Base-by-base conservation (phyloP, 2,113 vertebrate species). In the Willisornis vidua region DNA sequence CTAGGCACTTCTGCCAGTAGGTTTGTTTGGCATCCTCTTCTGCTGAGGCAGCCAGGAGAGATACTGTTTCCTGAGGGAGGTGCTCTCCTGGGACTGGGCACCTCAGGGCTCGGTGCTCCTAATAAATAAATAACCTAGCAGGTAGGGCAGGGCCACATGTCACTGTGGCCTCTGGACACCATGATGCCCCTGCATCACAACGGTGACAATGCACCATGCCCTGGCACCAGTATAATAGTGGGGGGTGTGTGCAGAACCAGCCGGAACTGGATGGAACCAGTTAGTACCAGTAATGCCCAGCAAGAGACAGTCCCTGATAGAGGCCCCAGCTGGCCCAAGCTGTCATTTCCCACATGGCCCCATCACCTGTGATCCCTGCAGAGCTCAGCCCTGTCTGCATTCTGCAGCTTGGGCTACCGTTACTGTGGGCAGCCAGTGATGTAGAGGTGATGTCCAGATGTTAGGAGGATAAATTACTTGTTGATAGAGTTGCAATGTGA, bases 381-480 rank as follows among this genome's bases (percentile, higher is more conserved):
- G 51, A 72, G 17, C 51, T 49, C 58, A 49, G n/a, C 14, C 11
- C 17, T 35, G 43, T 18, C 29, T 65, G 43, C 14, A 6, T 43
- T 25, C 35, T 35, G 66, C 4, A 0, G 0, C 24, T 20, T 20
- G 10, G 48, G 57, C 3, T 63, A 41, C 41, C 49, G 6, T 13
- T 49, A 55, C 8, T 25, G 24, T 25, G 20, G 8, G 43, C 13
- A 65, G 19, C 13, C 43, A 12, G 35, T 8, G 7, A 3, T 3
- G 51, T 12, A 5, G 17, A 7, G 58, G 8, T 39, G 28, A 46
- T 14, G 46, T 46, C 28, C 7, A 12, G 13, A 14, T 54, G 10
- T 10, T 48, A 22, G 45, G 66, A 57, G 7, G 16, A n/a, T 74
- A 45, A 81, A 51, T 4, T 39, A 9, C 8, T 17, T 46, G 12